phyloP scores from a whole-genome alignment of 1,140 invertebrate species.

The Leptinotarsa texana region DNA sequence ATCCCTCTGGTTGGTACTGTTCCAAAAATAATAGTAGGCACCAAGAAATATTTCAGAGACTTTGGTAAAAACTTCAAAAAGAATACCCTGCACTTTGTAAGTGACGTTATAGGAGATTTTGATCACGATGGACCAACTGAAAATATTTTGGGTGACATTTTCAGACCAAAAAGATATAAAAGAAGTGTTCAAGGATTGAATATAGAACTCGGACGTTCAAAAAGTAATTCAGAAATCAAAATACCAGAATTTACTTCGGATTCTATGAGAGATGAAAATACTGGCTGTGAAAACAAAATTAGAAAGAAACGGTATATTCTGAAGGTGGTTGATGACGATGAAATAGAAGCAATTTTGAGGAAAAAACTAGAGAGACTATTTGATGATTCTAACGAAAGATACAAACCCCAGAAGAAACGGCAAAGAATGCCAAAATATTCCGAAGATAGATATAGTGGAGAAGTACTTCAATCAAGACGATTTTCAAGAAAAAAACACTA shows the following conservation, averaged over 20 bases:
- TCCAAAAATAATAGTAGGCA: conserved; percentile 35
- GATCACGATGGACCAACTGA: conserved; percentile 23
- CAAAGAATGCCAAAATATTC: conserved; percentile 2
- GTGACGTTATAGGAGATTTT: conserved; percentile 42
- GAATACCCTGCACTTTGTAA: conserved; percentile 36
- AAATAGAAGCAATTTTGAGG: conserved; percentile 39
- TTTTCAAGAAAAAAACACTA: background rate
- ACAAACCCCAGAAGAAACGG: conserved; percentile 7
- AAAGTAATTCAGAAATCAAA: background rate
- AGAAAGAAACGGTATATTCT: conserved; percentile 42
- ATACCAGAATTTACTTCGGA: conserved; percentile 11
- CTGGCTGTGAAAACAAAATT: conserved; percentile 14
- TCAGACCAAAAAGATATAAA: conserved; percentile 10
- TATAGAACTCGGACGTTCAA: background rate
- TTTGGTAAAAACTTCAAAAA: conserved; percentile 42
- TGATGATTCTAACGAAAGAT: conserved; percentile 9
- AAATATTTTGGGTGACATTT: conserved; percentile 2
- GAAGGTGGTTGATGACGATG: conserved; percentile 42
- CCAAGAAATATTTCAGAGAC: conserved; percentile 40
- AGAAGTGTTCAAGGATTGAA: conserved; percentile 10
- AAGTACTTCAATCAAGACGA: background rate
- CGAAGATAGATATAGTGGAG: background rate
- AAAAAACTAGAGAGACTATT: conserved; percentile 34
- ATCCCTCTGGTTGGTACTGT: conserved; percentile 35
- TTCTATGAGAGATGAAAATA: background rate